These are phyloP conservation scores for Tigriopus japonicus DNA, from an alignment of 1,140 invertebrate species.

Conservation along the genomic window DNA sequence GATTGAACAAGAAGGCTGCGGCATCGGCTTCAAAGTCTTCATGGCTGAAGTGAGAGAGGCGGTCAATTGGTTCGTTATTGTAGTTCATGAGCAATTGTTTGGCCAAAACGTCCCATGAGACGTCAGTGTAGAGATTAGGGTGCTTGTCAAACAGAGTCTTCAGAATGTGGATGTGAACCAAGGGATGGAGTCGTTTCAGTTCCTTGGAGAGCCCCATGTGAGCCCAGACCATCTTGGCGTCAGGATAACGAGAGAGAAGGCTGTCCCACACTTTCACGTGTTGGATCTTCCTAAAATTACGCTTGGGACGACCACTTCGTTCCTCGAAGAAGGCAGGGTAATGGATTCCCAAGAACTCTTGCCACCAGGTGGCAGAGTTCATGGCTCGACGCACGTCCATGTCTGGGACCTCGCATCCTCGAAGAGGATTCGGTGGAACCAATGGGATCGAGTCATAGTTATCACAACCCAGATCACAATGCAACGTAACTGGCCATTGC, in stretches of 20 bases:
- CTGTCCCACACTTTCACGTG: constrained; percentile 1
- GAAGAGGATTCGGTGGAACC: constrained; percentile 3
- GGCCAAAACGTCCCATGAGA: constrained; percentile 6
- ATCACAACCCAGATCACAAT: constrained; percentile 5
- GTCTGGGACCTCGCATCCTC: background rate
- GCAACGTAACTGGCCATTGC: background rate
- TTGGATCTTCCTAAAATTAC: background rate
- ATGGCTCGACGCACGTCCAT: background rate
- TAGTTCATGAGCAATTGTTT: constrained; percentile 4
- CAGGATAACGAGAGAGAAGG: background rate
- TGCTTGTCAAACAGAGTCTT: background rate
- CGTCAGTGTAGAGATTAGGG: background rate
- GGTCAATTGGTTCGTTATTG: background rate
- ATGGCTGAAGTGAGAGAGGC: background rate
- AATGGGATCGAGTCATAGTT: constrained; percentile 1
- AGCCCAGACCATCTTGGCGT: constrained; percentile 2
- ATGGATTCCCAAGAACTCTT: background rate
- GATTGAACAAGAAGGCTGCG: background rate
- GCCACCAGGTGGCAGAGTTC: background rate
- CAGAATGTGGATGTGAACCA: constrained; percentile 1
- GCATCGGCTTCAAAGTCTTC: background rate
- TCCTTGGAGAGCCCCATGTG: constrained; percentile 3
- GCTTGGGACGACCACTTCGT: background rate
- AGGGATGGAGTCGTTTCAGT: background rate
- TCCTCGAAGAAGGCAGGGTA: background rate